phyloP scores from a whole-genome alignment of 2,113 vertebrate genomes.

The Phoxinus phoxinus region DNA sequence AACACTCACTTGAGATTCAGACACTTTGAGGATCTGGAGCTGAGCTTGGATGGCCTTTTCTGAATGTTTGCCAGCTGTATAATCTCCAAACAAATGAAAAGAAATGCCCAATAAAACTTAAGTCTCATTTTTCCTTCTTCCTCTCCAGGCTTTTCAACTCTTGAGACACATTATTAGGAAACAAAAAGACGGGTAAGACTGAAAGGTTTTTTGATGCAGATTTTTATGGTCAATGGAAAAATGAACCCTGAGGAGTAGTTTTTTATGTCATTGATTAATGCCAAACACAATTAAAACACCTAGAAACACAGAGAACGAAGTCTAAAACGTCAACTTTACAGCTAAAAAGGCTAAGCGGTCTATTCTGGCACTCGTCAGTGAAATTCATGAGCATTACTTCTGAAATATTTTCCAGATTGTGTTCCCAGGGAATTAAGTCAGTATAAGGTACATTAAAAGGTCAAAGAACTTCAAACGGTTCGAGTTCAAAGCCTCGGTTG shows the following conservation, averaged over 20 bases:
- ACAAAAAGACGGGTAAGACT: background rate
- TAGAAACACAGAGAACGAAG: background rate
- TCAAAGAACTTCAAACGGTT: conserved; percentile 18
- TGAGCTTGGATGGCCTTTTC: conserved; percentile 1
- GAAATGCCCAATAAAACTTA: background rate
- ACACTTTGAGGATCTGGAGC: background rate
- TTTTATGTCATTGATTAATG: conserved; percentile 5
- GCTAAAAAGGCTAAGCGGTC: background rate
- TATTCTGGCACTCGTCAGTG: background rate
- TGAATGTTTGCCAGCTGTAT: conserved; percentile 10
- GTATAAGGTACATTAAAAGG: background rate
- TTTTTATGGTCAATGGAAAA: background rate
- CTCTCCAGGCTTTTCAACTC: conserved; percentile 13
- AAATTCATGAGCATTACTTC: background rate
- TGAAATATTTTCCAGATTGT: background rate
- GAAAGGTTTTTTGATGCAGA: background rate
- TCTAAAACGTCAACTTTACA: background rate
- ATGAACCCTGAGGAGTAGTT: background rate
- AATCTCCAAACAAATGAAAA: conserved; percentile 16
- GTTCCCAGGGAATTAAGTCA: background rate
- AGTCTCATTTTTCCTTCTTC: background rate
- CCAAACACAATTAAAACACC: conserved; percentile 4
- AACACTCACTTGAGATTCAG: background rate
- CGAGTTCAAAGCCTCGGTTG: conserved; percentile 10
- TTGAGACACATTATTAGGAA: background rate